Conservation (phyloP, 2,113 vertebrate genomes). For the Coptodon bakossiorum region DNA sequence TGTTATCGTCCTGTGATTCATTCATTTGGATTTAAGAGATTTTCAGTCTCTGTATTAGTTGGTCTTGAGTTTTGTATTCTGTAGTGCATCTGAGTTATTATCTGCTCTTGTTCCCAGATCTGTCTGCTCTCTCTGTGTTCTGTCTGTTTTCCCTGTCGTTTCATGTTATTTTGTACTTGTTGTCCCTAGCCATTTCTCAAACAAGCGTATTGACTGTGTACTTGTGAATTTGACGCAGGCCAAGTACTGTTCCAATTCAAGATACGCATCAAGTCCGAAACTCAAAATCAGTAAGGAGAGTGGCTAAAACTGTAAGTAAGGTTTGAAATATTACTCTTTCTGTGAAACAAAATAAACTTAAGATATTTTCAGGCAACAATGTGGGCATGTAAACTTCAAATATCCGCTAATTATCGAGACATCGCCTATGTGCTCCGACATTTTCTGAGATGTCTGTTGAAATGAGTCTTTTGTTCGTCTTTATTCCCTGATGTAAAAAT, state of each 20-base stretch:
- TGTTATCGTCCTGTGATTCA: neutral
- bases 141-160: neutral
- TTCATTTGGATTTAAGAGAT: neutral
- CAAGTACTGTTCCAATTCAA: neutral
- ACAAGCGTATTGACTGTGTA: rapidly evolving
- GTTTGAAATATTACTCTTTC: neutral
- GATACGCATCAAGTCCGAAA: neutral
- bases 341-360: neutral
- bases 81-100: neutral
- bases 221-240: neutral
- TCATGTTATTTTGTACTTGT: neutral
- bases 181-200: neutral
- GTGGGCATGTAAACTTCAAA: rapidly evolving
- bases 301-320: neutral
- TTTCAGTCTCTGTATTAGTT: neutral
- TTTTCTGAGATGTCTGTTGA: neutral
- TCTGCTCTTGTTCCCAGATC: rapidly evolving
- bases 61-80: neutral
- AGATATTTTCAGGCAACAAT: neutral
- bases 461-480: neutral
- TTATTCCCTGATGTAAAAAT: neutral
- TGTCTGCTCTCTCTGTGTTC: rapidly evolving
- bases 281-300: rapidly evolving
- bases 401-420: rapidly evolving
- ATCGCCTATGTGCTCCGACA: neutral